phyloP scores from a whole-genome alignment of 37 sponge, comb jelly and placozoan genomes.

The Aplysina aerophoba region DNA sequence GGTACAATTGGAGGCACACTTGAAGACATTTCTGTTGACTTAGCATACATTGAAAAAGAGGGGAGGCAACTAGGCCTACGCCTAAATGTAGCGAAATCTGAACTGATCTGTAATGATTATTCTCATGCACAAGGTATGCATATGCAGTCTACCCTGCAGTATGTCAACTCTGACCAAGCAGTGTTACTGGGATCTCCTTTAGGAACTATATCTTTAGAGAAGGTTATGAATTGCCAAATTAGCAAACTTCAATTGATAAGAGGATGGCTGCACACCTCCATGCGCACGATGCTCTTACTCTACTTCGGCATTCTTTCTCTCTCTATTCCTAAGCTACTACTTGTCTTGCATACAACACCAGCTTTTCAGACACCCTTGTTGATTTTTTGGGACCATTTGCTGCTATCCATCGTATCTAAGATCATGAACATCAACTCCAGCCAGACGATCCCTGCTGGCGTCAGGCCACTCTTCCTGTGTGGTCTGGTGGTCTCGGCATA shows the following conservation, averaged over 20 bases:
- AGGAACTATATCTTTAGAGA: background rate
- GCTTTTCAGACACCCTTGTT: background rate
- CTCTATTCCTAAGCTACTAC: constrained; percentile 48
- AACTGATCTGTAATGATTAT: no score
- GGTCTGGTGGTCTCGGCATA: constrained; percentile 53
- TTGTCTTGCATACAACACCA: constrained; percentile 48
- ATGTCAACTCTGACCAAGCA: no score
- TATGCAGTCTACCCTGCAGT: no score
- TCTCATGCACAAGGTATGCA: no score
- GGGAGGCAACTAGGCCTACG: no score
- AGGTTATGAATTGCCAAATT: background rate
- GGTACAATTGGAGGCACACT: no score
- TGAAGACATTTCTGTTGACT: no score
- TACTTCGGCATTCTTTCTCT: constrained; percentile 44
- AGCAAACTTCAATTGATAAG: background rate
- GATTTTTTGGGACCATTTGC: constrained; percentile 4
- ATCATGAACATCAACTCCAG: constrained; percentile 13
- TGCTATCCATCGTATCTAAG: constrained; percentile 18
- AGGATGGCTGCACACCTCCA: constrained; percentile 36
- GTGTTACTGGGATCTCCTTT: no score
- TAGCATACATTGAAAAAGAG: no score
- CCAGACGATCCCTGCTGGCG: constrained; percentile 40
- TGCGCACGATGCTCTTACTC: constrained; percentile 43
- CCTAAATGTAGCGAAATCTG: no score
- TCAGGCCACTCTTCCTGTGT: constrained; percentile 54